phyloP scores from a whole-genome alignment of 2,888 invertebrate species.

The Diaprepes abbreviatus region DNA sequence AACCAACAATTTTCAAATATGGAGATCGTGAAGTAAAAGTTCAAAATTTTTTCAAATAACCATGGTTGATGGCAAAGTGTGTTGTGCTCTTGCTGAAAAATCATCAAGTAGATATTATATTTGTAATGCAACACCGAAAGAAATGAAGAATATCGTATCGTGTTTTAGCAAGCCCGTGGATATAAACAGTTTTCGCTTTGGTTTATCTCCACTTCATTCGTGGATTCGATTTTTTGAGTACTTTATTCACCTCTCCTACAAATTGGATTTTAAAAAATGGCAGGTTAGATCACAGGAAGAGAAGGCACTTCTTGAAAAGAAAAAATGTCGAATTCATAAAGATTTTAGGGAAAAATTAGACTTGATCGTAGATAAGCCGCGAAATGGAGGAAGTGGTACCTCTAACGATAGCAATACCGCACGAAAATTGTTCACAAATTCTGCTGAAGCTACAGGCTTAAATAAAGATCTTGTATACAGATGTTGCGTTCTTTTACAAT shows the following conservation, averaged over 20 bases:
- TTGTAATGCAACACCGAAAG: slow-evolving; percentile 13
- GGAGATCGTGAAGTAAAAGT: not conserved
- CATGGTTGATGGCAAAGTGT: slow-evolving; percentile 25
- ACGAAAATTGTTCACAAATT: slow-evolving; percentile 41
- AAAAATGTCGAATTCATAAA: too few relatives aligned
- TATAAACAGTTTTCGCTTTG: slow-evolving; percentile 20
- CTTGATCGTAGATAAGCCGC: slow-evolving; percentile 14
- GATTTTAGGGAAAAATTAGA: slow-evolving; percentile 29
- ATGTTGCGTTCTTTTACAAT: too few relatives aligned
- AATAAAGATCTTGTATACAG: slow-evolving; percentile 13
- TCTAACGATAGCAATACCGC: slow-evolving; percentile 45
- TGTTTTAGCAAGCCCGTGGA: slow-evolving; percentile 20
- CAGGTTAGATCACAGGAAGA: too few relatives aligned
- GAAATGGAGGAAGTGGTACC: slow-evolving; percentile 37
- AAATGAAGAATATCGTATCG: slow-evolving; percentile 28
- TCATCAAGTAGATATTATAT: slow-evolving; percentile 18
- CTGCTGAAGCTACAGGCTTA: slow-evolving; percentile 26
- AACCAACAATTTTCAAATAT: not conserved
- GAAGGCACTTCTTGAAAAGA: too few relatives aligned
- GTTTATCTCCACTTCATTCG: slow-evolving; percentile 36
- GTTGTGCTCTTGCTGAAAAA: slow-evolving; percentile 13
- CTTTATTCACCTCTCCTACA: too few relatives aligned
- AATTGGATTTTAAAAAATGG: too few relatives aligned
- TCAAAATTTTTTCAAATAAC: slow-evolving; percentile 10
- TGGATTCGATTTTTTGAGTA: slow-evolving; percentile 39